Base-by-base conservation (phyloP, 1,140 invertebrate species). In the Heliconius nattereri region DNA sequence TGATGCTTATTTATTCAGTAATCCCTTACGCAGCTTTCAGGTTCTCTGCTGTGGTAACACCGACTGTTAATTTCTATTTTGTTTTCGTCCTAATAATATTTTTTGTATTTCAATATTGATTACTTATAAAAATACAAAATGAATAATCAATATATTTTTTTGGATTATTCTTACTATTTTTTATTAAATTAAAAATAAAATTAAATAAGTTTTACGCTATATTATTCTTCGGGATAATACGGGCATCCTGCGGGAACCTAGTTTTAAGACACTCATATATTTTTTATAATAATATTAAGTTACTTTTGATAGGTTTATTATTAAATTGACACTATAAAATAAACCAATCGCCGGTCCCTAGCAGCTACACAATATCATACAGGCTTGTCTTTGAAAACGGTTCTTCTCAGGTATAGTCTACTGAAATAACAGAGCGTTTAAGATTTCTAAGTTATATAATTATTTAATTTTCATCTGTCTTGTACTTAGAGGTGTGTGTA, bases 1-100 rank as follows among this genome's bases (percentile, higher is more conserved):
- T 80, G 80, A 73, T 79, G 83, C 78, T 86, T 87, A 89, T 86
- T 89, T 87, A 87, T 89, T 89, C 81, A 87, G 82, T 89, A 85
- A 87, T 86, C 87, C 86, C 86, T 87, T 88, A 85, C 85, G 80
- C 80, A 82, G 86, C 86, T 84, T 79, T 79, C 80, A 85, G 83
- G 78, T 84, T 84, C 73, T 79, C 81, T 83, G 78, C 26, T 78
- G 81, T 35, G 75, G 75, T 75, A 60, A 75, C 75, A 57, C n/a
- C 54, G 23, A 74, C 76, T 76, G 76, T 75, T 79, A 82, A 80
- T 79, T 70, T 75, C 45, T 52, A 75, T 78, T 81, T 81, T 78
- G 75, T 73, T 81, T 75, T 76, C 57, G n/a, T 49, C 29, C 23
- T 78, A 52, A 77, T 81, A 75, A 78, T 74, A 71, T 37, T 80